Base-by-base conservation (phyloP, 2,888 invertebrate species). In the Pheosia gnoma region DNA sequence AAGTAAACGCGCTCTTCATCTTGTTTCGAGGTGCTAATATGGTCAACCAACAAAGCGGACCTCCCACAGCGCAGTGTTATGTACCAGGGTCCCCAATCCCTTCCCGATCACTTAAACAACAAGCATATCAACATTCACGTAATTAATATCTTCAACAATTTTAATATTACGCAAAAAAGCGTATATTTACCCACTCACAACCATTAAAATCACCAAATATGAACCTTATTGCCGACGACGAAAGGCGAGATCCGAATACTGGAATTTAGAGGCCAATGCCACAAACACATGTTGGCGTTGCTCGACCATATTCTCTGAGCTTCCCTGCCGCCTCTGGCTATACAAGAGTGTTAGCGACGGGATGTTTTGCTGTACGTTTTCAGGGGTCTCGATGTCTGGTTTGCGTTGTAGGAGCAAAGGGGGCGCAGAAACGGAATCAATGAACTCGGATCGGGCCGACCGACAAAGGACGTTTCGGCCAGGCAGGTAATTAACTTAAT, bases 401-500 rank as follows among this genome's bases (percentile, higher is more conserved):
- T 78, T 58, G 74, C 70, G 81, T 79, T 84, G 80, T 83, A 78
- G 81, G 85, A 86, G 86, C 84, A 85, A 85, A 85, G 90, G 83
- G 74, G 90, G 89, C 88, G 87, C 87, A 88, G 87, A 84, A 88
- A 85, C 82, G 89, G 91, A 92, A 91, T 93, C 92, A 92, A 91
- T 93, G 92, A 92, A 92, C 92, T 91, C 89, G 79, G 85, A 81
- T 78, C 76, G 86, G 85, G 82, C 81, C 89, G 90, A 84, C 91
- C 90, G 91, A 90, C 91, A 91, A 92, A 90, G 91, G 91, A 90
- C 91, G 90, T 87, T 91, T 88, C 82, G 88, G 83, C 83, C 77
- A 85, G 86, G 80, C 89, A 91, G 90, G 91, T 92, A 91, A 92
- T 92, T 91, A 92, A 89, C 85, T 89, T 87, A 90, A 91, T 91